A percentile compares a stretch with the other conserved stretches of the same genome.
Conservation (phyloP, 2,113 vertebrate genomes). For the Perca fluviatilis region DNA sequence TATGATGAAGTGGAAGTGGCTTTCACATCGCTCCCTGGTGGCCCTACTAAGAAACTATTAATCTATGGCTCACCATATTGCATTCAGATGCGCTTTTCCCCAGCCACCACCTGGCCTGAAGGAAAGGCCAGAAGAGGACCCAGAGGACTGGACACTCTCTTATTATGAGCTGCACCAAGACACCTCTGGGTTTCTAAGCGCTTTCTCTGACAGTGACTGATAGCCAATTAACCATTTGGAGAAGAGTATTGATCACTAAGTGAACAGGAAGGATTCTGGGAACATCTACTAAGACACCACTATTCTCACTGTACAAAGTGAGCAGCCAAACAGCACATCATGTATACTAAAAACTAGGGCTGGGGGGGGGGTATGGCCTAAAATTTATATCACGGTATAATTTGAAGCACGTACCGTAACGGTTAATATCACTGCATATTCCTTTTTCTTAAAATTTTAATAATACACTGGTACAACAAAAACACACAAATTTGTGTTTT, state of each 20-base stretch:
- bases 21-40: slow-evolving; percentile 82
- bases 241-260: slow-evolving; percentile 83
- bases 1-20: slow-evolving; percentile 79
- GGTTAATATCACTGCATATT: too few species aligned
- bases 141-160: slow-evolving; percentile 77
- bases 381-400: too few species aligned
- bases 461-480: too few species aligned
- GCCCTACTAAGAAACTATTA: slow-evolving; percentile 79
- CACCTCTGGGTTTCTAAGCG: slow-evolving; percentile 81
- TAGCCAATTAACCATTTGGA: slow-evolving; percentile 86
- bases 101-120: slow-evolving; percentile 73
- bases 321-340: slow-evolving; percentile 42
- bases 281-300: slow-evolving; percentile 64
- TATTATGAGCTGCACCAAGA: slow-evolving; percentile 82
- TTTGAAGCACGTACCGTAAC: too few species aligned
- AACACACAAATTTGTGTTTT: neutral
- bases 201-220: slow-evolving; percentile 84
- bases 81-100: slow-evolving; percentile 80
- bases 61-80: slow-evolving; percentile 80
- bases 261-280: slow-evolving; percentile 66
- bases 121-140: slow-evolving; percentile 77
- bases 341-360: slow-evolving; percentile 36
- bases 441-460: too few species aligned
- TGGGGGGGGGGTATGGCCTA: too few species aligned
- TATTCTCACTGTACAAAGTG: slow-evolving; percentile 56